A percentile compares a stretch with the other conserved stretches of the same genome.
These are phyloP conservation scores for Steinernema feltiae DNA, from an alignment of 1,140 invertebrate species.

Conservation along the genomic window DNA sequence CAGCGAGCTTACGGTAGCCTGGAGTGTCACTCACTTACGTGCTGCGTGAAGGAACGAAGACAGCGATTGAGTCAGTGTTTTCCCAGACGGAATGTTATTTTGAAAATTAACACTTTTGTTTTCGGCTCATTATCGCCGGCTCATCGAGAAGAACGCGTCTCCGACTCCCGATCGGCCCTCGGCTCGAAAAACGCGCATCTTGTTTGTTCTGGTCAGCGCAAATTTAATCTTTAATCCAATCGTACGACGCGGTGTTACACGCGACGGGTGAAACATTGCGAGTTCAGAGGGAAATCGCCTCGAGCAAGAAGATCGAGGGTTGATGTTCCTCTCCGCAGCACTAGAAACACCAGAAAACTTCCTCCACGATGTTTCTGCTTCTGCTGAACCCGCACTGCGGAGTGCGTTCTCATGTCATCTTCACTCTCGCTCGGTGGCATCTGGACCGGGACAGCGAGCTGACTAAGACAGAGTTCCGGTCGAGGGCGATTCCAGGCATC, in stretches of 20 bases:
- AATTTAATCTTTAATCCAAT: not conserved
- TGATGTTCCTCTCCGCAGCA: not conserved
- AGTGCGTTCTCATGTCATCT: no score
- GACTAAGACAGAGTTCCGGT: no score
- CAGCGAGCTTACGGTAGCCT: not conserved
- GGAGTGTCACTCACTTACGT: not conserved
- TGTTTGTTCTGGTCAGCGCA: not conserved
- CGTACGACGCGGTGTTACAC: no score
- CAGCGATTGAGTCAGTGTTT: not conserved
- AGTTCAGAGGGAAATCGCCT: not conserved
- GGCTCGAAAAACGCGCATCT: not conserved
- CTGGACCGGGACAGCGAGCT: no score
- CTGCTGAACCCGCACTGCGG: no score
- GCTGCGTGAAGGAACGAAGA: not conserved
- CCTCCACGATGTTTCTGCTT: no score
- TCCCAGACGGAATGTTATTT: not conserved
- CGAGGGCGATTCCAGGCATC: no score
- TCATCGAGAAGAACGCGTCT: no score
- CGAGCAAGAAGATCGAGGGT: not conserved
- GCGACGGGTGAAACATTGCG: not conserved
- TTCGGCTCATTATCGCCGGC: not conserved
- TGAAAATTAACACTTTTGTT: not conserved
- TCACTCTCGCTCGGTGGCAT: no score
- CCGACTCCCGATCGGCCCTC: no score
- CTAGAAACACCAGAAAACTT: not conserved